Evolutionary conservation across 2,888 invertebrate species (phyloP).

Genomic region (Deilephila elpenor): DNA sequence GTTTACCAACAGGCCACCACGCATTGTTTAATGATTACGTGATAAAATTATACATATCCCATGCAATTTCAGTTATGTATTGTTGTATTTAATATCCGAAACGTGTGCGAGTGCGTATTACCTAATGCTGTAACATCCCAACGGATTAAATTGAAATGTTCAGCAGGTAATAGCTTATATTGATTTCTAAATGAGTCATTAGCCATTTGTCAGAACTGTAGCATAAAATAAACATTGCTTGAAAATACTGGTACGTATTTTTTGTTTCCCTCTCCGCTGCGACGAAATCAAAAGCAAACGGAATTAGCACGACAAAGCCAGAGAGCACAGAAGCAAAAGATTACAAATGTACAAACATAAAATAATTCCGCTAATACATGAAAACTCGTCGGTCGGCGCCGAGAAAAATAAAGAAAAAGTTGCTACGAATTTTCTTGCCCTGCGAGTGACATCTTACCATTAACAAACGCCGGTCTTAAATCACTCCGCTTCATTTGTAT

Average conservation of each 20-base stretch:
- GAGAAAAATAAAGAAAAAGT: slow-evolving; percentile 6
- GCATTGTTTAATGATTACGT: no score
- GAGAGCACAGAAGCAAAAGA: not conserved
- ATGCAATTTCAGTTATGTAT: no score
- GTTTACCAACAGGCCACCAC: no score
- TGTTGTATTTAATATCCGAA: no score
- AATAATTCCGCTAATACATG: slow-evolving; percentile 12
- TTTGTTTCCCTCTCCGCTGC: not conserved
- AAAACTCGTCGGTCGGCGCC: not conserved
- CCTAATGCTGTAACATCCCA: no score
- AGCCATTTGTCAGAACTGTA: no score
- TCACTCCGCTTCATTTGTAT: not conserved
- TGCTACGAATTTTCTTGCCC: slow-evolving; percentile 17
- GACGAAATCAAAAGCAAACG: not conserved
- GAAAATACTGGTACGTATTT: not conserved
- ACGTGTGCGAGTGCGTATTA: no score
- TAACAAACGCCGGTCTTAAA: slow-evolving; percentile 4
- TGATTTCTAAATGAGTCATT: no score
- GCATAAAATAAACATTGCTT: no score
- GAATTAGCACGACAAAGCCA: slow-evolving; percentile 6
- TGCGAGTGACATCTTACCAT: slow-evolving; percentile 22
- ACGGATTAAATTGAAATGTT: no score
- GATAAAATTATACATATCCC: no score
- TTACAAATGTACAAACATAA: slow-evolving; percentile 17
- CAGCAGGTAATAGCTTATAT: no score